phyloP scores from a whole-genome alignment of 2,888 invertebrate genomes.

The Aricia artaxerxes region DNA sequence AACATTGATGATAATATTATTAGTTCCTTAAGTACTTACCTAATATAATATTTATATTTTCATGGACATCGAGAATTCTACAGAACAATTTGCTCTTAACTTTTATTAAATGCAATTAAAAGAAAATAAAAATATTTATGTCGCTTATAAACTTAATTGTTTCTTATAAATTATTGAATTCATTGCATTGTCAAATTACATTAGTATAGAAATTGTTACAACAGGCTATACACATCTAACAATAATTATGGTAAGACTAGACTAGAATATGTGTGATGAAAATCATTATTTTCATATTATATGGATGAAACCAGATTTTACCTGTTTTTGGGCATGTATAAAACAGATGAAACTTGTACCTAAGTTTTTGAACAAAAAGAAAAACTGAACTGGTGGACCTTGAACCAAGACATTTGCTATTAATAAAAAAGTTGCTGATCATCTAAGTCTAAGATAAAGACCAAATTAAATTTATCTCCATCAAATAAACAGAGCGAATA shows the following conservation, averaged over 20 bases:
- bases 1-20: constrained; percentile 2
- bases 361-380: neutral
- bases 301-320: neutral
- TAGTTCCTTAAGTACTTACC: neutral
- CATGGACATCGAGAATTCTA: neutral
- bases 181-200: neutral
- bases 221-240: neutral
- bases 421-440: too few relatives aligned
- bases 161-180: constrained; percentile 3
- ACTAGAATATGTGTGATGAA: neutral
- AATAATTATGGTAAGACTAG: neutral
- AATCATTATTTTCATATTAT: neutral
- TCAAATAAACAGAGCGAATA: too few relatives aligned
- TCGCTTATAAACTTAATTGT: neutral
- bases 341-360: too few relatives aligned
- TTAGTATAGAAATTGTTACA: neutral
- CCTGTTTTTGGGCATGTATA: neutral
- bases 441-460: too few relatives aligned
- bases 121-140: neutral
- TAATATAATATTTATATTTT: neutral
- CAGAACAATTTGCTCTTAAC: neutral
- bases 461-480: too few relatives aligned
- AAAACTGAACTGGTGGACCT: too few relatives aligned
- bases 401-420: too few relatives aligned
- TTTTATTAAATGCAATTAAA: constrained; percentile 19